Conservation (phyloP, 2,113 vertebrate genomes). For the Poecile atricapillus region DNA sequence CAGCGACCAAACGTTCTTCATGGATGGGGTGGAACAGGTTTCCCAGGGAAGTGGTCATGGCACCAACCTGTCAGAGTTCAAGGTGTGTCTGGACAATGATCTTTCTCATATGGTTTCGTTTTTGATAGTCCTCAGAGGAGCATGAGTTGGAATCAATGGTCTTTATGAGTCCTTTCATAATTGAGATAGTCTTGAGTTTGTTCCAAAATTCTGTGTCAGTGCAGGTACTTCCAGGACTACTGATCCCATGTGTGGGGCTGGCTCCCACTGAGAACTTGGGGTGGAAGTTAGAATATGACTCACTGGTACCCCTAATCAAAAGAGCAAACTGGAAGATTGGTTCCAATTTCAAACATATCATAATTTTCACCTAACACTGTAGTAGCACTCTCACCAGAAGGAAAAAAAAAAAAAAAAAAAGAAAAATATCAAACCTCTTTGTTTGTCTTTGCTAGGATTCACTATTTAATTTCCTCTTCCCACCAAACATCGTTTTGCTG, state of each 20-base stretch:
- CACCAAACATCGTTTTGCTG: background rate
- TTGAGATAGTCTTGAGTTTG: background rate
- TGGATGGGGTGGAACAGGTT: background rate
- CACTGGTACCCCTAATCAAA: background rate
- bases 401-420: background rate
- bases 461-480: slow-evolving; percentile 15
- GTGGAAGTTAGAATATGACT: background rate
- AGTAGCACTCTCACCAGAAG: background rate
- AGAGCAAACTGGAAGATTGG: background rate
- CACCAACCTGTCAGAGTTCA: background rate
- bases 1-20: background rate
- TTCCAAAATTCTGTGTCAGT: background rate
- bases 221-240: background rate
- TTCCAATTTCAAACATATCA: background rate
- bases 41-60: background rate
- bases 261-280: background rate
- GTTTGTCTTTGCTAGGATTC: background rate
- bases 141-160: background rate
- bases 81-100: background rate
- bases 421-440: background rate
- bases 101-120: background rate
- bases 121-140: background rate
- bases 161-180: background rate
- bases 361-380: background rate
- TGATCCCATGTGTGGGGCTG: background rate